Evolutionary conservation across 2,797 vertebrate genomes (phyloP), one percentile per base, ranked within the genome.

Genomic region (Otolemur crassicaudatus): DNA sequence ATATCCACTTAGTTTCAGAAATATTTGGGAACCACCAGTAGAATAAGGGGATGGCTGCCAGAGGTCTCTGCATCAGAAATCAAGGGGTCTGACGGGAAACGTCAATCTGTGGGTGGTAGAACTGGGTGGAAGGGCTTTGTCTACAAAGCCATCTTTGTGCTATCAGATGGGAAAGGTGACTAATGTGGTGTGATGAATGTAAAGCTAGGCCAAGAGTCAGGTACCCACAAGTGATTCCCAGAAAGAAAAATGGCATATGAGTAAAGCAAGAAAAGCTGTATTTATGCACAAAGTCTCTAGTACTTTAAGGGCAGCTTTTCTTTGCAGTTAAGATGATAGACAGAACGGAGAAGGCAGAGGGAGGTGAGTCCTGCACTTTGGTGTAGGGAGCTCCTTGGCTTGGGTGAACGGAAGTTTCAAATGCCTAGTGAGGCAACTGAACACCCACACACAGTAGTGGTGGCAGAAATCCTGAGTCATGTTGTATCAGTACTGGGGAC

Each of bases 1-100:
- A 19, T 72, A 75, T 80, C 31, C 12, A 58, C 70, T 25, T 90
- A 67, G 43, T 43, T 84, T 87, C 29, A 53, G 60, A 90, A 94
- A 65, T 53, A 58, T 7, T 20, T 94, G 31, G 23, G 37, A 25
- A 40, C 46, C 25, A 9, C 56, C 29, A 22, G 60, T 11, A 79
- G 25, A 31, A 25, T 70, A 46, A 61, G 31, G 61, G 7, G 16
- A 20, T 20, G 5, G 56, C 31, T 95, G 5, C 22, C 22, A 29
- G 29, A 34, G 17, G 17, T 89, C 65, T 86, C 82, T 73, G 72
- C 7, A 43, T 31, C 8, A 63, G 61, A 61, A 87, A 12, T n/a
- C 70, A 72, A 69, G 63, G 17, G 25, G 7, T 22, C 29, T 82
- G n/a, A 7, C 1, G 31, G 61, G 22, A 80, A 87, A 91, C 34